Percentiles rank a stretch among this genome's conserved stretches.
These are phyloP conservation scores for Thalassoma bifasciatum DNA, from an alignment of 2,113 vertebrate species.

Conservation along the genomic window DNA sequence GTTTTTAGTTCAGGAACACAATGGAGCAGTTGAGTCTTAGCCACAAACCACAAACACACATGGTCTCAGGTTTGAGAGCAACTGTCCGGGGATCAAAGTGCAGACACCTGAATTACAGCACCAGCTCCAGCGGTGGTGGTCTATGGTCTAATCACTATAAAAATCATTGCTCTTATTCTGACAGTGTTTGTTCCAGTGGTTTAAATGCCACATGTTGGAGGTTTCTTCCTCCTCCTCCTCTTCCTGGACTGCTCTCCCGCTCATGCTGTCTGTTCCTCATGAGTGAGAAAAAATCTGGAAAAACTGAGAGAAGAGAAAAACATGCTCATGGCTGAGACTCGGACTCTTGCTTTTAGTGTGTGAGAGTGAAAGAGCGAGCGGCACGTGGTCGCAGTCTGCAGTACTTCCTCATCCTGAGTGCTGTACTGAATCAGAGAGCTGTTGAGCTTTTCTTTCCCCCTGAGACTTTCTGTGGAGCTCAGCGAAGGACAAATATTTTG, in stretches of 20 bases:
- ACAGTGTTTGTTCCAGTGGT: not conserved
- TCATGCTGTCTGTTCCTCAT: constrained; percentile 5
- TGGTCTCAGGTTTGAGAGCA: constrained; percentile 17
- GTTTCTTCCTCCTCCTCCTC: constrained; percentile 26
- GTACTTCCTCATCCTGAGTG: constrained; percentile 71
- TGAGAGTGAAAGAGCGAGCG: constrained; percentile 43
- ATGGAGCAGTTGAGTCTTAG: constrained; percentile 2
- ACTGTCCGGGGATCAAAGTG: constrained; percentile 31
- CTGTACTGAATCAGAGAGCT: constrained; percentile 34
- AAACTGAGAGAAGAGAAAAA: constrained; percentile 54
- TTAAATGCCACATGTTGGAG: constrained; percentile 16
- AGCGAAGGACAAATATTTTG: constrained; percentile 40
- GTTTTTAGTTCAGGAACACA: constrained; percentile 14
- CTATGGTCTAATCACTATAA: constrained; percentile 8
- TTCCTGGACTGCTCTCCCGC: not conserved
- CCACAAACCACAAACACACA: constrained; percentile 29
- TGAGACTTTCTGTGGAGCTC: constrained; percentile 9
- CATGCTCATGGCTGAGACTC: constrained; percentile 35
- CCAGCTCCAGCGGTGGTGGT: not conserved
- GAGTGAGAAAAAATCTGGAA: constrained; percentile 39
- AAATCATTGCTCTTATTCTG: constrained; percentile 9
- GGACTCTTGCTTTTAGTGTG: constrained; percentile 42
- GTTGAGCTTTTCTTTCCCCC: constrained; percentile 18
- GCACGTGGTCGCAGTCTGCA: constrained; percentile 46
- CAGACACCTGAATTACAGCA: constrained; percentile 28